Percentiles rank a stretch among this genome's conserved stretches.
These are phyloP conservation scores for Zaprionus bogoriensis DNA, from an alignment of 2,888 invertebrate species.

Conservation along the genomic window DNA sequence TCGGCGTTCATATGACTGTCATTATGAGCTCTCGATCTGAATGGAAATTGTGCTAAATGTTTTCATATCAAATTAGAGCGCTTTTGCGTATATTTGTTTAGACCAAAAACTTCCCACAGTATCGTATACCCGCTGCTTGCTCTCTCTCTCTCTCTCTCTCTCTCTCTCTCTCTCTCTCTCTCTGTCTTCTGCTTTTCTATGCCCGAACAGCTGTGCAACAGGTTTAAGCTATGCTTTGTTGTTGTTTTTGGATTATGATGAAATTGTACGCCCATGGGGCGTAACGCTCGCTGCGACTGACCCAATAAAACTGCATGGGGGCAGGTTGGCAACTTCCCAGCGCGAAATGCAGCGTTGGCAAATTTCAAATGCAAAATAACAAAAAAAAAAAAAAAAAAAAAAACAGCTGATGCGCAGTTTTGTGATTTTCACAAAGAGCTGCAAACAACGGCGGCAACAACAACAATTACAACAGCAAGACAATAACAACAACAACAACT, in stretches of 20 bases:
- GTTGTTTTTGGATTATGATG: slow-evolving; percentile 33
- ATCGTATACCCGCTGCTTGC: neutral
- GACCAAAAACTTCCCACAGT: slow-evolving; percentile 67
- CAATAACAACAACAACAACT: slow-evolving; percentile 23
- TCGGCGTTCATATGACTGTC: slow-evolving; percentile 44
- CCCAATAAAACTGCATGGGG: slow-evolving; percentile 61
- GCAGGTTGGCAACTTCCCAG: slow-evolving; percentile 25
- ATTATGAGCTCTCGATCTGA: slow-evolving; percentile 42
- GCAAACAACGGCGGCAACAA: slow-evolving; percentile 41
- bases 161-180: neutral
- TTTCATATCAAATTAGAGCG: slow-evolving; percentile 64
- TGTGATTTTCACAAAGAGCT: slow-evolving; percentile 60
- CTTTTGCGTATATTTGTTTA: slow-evolving; percentile 51
- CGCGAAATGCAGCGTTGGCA: slow-evolving; percentile 57
- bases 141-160: neutral
- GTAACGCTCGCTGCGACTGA: slow-evolving; percentile 46
- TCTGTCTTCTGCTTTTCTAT: slow-evolving; percentile 1
- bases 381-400: no score
- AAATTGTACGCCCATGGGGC: slow-evolving; percentile 44
- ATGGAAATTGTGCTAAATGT: slow-evolving; percentile 68
- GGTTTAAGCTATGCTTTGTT: slow-evolving; percentile 20
- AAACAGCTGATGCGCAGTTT: slow-evolving; percentile 73
- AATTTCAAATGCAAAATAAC: slow-evolving; percentile 22
- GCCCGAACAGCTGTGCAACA: slow-evolving; percentile 49
- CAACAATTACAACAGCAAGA: slow-evolving; percentile 24